These are phyloP conservation scores for Tubiluchus corallicola DNA, from an alignment of 2,888 invertebrate genomes.

Conservation along the genomic window DNA sequence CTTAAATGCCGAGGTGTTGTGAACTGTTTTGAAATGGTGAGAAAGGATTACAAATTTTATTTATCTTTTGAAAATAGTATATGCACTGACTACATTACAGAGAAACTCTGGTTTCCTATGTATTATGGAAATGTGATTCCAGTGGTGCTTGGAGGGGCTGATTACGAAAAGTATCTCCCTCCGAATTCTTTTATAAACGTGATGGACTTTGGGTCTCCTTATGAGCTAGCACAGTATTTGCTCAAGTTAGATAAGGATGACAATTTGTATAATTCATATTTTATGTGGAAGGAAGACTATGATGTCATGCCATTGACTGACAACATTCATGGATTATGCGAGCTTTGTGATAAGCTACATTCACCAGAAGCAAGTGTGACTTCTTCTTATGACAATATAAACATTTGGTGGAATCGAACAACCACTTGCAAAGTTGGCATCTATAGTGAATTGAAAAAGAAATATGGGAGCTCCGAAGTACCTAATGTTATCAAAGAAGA, in stretches of 20 bases:
- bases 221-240: constrained; percentile 8
- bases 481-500: no score
- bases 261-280: constrained; percentile 6
- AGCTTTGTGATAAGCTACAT: constrained; percentile 8
- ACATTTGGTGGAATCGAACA: neutral
- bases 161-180: constrained; percentile 7
- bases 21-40: constrained; percentile 7
- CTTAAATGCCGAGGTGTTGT: neutral
- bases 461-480: no score
- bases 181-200: constrained; percentile 7
- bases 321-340: constrained; percentile 6
- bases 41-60: constrained; percentile 9
- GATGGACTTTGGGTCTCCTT: constrained; percentile 5
- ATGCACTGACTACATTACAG: constrained; percentile 9
- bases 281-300: constrained; percentile 8
- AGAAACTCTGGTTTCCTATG: constrained; percentile 6
- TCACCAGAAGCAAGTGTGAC: neutral
- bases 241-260: constrained; percentile 1
- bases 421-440: neutral
- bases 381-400: neutral
- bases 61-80: constrained; percentile 9
- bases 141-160: constrained; percentile 9
- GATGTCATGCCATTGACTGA: constrained; percentile 1
- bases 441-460: no score
- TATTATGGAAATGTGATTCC: constrained; percentile 6